phyloP scores from a whole-genome alignment of 2,113 vertebrate species.

The Aegithalos caudatus region DNA sequence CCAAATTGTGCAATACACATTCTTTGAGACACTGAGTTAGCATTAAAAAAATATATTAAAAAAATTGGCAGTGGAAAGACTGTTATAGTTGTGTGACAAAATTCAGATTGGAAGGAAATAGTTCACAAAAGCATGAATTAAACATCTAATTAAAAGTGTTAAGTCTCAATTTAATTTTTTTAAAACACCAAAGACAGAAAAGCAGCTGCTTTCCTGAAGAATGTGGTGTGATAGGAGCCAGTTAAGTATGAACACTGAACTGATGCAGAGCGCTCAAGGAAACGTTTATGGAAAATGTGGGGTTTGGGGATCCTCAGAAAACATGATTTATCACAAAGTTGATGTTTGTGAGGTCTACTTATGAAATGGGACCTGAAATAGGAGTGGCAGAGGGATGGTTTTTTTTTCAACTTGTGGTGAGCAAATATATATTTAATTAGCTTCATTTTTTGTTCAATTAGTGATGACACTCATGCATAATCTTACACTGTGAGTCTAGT shows the following conservation, averaged over 20 bases:
- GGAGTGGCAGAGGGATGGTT: neutral
- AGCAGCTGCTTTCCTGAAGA: constrained; percentile 20
- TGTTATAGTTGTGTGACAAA: constrained; percentile 55
- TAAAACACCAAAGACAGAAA: constrained; percentile 37
- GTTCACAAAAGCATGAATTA: constrained; percentile 64
- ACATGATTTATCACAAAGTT: neutral
- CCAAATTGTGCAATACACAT: constrained; percentile 9
- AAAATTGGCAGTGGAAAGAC: neutral
- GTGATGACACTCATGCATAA: neutral
- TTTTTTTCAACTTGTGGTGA: neutral
- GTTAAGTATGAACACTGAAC: neutral
- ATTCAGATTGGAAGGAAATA: constrained; percentile 58
- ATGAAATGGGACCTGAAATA: neutral
- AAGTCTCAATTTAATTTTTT: constrained; percentile 53
- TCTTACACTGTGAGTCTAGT: neutral
- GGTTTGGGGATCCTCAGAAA: neutral
- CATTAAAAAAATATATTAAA: neutral
- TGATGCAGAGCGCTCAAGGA: neutral
- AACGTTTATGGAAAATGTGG: neutral
- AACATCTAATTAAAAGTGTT: constrained; percentile 69
- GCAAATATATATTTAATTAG: neutral
- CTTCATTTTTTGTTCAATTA: neutral
- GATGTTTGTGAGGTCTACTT: neutral
- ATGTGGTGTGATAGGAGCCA: neutral
- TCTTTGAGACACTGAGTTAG: constrained; percentile 46